Conservation (phyloP, 1,140 invertebrate genomes). For the Pogonus chalceus region DNA sequence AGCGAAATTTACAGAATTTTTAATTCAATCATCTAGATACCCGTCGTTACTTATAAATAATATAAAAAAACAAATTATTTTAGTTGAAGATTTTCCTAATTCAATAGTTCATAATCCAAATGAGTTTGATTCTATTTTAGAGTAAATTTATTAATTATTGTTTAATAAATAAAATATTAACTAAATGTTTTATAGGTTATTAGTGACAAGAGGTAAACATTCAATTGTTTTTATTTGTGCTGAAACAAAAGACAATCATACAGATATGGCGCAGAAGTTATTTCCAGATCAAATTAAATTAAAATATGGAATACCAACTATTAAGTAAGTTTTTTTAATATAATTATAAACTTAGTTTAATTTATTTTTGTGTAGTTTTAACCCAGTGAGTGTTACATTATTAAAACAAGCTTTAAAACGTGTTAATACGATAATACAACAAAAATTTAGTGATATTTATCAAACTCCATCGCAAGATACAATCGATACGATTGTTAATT, state of each 20-base stretch:
- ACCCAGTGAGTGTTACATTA: not conserved
- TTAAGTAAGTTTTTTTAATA: not conserved
- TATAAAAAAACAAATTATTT: not conserved
- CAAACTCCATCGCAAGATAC: not conserved
- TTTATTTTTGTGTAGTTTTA: not conserved
- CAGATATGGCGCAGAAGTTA: not conserved
- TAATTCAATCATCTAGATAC: conserved; percentile 6
- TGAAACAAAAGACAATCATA: not conserved
- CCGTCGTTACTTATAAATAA: not conserved
- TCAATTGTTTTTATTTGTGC: conserved; percentile 4
- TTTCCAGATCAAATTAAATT: not conserved
- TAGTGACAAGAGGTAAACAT: not conserved
- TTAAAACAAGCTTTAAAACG: not conserved
- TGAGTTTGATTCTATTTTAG: not conserved
- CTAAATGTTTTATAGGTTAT: not conserved
- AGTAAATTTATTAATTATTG: not conserved
- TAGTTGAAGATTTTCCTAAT: conserved; percentile 13
- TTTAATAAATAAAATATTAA: not conserved
- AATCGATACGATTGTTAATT: not conserved
- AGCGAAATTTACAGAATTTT: conserved; percentile 8
- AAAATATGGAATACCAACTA: not conserved
- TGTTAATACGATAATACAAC: not conserved
- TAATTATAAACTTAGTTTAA: not conserved
- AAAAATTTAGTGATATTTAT: not conserved
- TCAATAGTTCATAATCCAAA: conserved; percentile 7